phyloP scores from a whole-genome alignment of 2,888 invertebrate genomes.

The Heteromyza rotundicornis region DNA sequence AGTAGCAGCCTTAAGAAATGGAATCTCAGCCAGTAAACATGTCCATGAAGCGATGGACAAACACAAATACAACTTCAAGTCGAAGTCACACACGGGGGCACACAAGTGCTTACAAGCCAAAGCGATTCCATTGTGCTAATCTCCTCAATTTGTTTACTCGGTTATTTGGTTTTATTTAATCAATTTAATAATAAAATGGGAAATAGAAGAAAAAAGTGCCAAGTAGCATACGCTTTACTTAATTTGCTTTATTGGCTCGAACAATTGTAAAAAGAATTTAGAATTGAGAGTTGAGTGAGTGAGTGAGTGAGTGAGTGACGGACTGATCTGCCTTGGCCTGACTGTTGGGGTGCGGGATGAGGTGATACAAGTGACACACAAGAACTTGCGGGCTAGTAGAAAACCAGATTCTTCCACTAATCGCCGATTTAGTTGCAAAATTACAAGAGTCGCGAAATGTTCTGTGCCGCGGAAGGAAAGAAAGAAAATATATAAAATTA shows the following conservation, averaged over 20 bases:
- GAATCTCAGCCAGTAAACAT: too few relatives aligned
- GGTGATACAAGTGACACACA: too few relatives aligned
- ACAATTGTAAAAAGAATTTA: constrained; percentile 46
- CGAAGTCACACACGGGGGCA: not conserved
- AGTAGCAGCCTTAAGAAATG: too few relatives aligned
- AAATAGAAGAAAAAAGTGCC: too few relatives aligned
- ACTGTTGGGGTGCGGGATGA: too few relatives aligned
- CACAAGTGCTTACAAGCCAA: not conserved
- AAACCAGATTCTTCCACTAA: too few relatives aligned
- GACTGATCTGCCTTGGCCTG: too few relatives aligned
- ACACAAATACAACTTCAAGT: too few relatives aligned
- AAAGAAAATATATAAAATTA: too few relatives aligned
- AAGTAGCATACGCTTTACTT: too few relatives aligned
- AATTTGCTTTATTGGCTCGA: constrained; percentile 43
- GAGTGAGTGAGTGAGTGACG: constrained; percentile 25
- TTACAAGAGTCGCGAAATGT: constrained; percentile 24
- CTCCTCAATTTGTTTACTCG: constrained; percentile 41
- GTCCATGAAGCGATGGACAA: too few relatives aligned
- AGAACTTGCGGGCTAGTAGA: too few relatives aligned
- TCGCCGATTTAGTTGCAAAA: constrained; percentile 41
- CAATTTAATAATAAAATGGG: constrained; percentile 25
- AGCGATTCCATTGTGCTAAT: constrained; percentile 28
- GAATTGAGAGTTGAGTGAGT: not conserved
- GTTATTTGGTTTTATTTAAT: constrained; percentile 29
- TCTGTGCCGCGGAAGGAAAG: not conserved